Evolutionary conservation across 2,888 invertebrate species (phyloP), one percentile per base, ranked within the genome.

Genomic region (Eumerus sabulonum): DNA sequence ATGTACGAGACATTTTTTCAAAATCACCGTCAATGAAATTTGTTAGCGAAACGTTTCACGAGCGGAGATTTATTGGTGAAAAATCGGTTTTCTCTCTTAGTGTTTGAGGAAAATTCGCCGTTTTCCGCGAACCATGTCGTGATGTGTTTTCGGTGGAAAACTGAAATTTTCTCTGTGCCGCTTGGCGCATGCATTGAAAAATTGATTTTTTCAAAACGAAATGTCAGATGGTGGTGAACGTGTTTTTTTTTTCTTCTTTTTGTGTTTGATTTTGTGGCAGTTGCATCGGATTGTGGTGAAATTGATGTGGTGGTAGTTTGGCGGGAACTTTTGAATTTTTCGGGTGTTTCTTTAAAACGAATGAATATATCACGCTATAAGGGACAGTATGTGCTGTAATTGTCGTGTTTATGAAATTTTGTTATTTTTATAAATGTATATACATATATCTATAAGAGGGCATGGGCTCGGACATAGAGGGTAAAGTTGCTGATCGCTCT

Each of bases 171-270:
- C 82, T 54, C 66, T 57, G 48, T n/a, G 13, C 35, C 3, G 11
- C 35, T 59, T 66, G 83, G 86, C 86, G 86, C 87, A 87, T 84
- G 87, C 84, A 84, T 82, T 76, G 79, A 82, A 85, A 83, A 82
- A 87, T 86, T 83, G 85, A 87, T 86, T 86, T 86, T 83, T 74
- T 62, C 27, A 19, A 51, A 59, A 13, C 76, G 83, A 76, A 76
- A 62, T 81, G 81, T 76, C 81, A 81, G 54, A 48, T 40, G 38
- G 64, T 70, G 79, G 74, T 79, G 68, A 79, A 60, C 59, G 12
- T 40, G 18, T n/a, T 5, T 4, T n/a, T 42, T n/a, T n/a, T n/a
- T n/a, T n/a, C n/a, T n/a, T n/a, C n/a, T n/a, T n/a, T n/a, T n/a
- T n/a, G n/a, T n/a, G n/a, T n/a, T n/a, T n/a, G n/a, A n/a, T n/a